Percentiles rank a stretch among this genome's conserved stretches.
These are phyloP conservation scores for Drosophila meridiana DNA, from an alignment of 2,888 invertebrate genomes.

Conservation along the genomic window DNA sequence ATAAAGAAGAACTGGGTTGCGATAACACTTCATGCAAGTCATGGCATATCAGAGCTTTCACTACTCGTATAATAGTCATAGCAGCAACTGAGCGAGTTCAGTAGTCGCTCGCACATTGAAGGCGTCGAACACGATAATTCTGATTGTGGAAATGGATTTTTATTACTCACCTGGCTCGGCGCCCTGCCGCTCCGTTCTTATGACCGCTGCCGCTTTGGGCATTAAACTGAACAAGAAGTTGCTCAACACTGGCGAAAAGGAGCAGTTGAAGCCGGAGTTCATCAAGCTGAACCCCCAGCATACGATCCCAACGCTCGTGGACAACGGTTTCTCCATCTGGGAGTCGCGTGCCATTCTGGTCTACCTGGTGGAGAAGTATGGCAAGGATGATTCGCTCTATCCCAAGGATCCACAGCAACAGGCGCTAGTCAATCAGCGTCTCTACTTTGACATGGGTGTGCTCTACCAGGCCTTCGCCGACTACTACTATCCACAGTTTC, in stretches of 20 bases:
- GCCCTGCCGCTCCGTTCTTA: conserved; percentile 88
- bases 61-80: conserved; percentile 25
- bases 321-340: conserved; percentile 91
- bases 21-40: conserved; percentile 3
- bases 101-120: conserved; percentile 25
- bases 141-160: conserved; percentile 86
- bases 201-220: conserved; percentile 88
- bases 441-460: conserved; percentile 92
- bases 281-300: conserved; percentile 92
- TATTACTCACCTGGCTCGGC: conserved; percentile 88
- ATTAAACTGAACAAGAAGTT: conserved; percentile 88
- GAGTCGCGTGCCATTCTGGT: conserved; percentile 93
- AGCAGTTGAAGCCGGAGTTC: conserved; percentile 89
- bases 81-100: conserved; percentile 10
- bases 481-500: conserved; percentile 88
- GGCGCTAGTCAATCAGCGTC: conserved; percentile 91
- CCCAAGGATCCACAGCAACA: conserved; percentile 91
- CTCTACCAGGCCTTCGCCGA: conserved; percentile 89
- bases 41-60: background rate
- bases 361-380: conserved; percentile 92
- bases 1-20: background rate
- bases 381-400: conserved; percentile 89
- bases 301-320: conserved; percentile 92
- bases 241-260: conserved; percentile 87
- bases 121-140: conserved; percentile 1